Evolutionary conservation across 2,888 invertebrate species (phyloP), one percentile per base, ranked within the genome.

Genomic region (Apeira syringaria): DNA sequence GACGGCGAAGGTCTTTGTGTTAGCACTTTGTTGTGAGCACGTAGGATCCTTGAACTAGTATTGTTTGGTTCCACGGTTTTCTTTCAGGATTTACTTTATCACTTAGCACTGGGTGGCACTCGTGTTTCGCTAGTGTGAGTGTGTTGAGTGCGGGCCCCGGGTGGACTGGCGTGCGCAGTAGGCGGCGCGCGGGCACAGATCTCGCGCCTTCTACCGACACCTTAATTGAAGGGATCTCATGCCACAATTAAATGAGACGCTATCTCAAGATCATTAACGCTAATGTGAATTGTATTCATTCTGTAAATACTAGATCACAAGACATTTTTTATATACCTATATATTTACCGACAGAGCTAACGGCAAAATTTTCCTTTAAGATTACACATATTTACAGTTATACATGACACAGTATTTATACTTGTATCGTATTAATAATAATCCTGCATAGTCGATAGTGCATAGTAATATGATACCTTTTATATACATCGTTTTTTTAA

Each of bases 1-100:
- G 86, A 78, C 72, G 52, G 46, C 54, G 56, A 67, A 74, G 72
- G 65, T 54, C 73, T 82, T 81, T 85, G 71, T 85, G 71, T 82
- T 75, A 79, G 61, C 75, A 74, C 77, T 64, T 80, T 61, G 68
- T 52, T 55, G 59, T 63, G 73, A 68, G 74, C 83, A 84, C 82
- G 83, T 80, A 66, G 51, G 56, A 55, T 55, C 85, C 83, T 85
- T 85, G 80, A 80, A 70, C 70, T 63, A 68, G 49, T 54, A 53
- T 59, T 59, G 51, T 59, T 58, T 47, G 41, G 53, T 46, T 49
- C 47, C 31, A 24, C 25, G 33, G 45, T 59, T 61, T 60, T 62
- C 64, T 68, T 75, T 68, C 64, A 70, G 70, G 65, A 68, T 77
- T 75, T 72, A 63, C 68, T 70, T 64, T 51, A 65, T 36, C 65